Evolutionary conservation across 2,888 invertebrate genomes (phyloP), one percentile per base, ranked within the genome.

Genomic region (Anoplius nigerrimus): DNA sequence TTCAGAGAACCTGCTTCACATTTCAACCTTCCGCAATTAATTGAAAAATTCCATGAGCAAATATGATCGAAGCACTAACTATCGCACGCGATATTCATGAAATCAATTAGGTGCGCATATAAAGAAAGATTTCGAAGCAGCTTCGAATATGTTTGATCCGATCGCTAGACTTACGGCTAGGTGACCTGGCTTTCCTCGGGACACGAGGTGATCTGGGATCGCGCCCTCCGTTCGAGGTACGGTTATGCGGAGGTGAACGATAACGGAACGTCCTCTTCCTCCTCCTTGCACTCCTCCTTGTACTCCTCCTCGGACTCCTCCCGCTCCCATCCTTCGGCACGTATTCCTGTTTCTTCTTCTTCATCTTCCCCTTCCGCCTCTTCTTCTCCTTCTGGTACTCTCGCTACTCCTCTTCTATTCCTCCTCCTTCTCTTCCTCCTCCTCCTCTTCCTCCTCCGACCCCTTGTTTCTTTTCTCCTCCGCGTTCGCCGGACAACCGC

Each of bases 131-230:
- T n/a, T n/a, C n/a, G n/a, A n/a, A n/a, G n/a, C n/a, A n/a, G n/a
- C n/a, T n/a, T n/a, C n/a, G n/a, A n/a, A n/a, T n/a, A n/a, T n/a
- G n/a, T n/a, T n/a, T n/a, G 48, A 48, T 34, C 18, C 55, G 64
- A 3, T n/a, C 72, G 66, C 62, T 74, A 69, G 78, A n/a, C n/a
- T 75, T 75, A 76, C 75, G 69, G 75, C 76, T 78, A 84, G 84
- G 78, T 81, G 85, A 84, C 84, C 82, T 76, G 80, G 78, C 81
- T 79, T 81, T 81, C 77, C 80, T 78, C 70, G 76, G 79, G 78
- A 81, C 77, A 78, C 78, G 82, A 84, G 82, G 82, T 83, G 83
- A 85, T 82, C 83, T 82, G 77, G 78, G 84, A 83, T 85, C 84
- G 84, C 84, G 83, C 85, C 85, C 85, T 84, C 81, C 74, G 79